Evolutionary conservation across 2,888 invertebrate species (phyloP), one percentile per base, ranked within the genome.

Genomic region (Heteromurus nitidus): DNA sequence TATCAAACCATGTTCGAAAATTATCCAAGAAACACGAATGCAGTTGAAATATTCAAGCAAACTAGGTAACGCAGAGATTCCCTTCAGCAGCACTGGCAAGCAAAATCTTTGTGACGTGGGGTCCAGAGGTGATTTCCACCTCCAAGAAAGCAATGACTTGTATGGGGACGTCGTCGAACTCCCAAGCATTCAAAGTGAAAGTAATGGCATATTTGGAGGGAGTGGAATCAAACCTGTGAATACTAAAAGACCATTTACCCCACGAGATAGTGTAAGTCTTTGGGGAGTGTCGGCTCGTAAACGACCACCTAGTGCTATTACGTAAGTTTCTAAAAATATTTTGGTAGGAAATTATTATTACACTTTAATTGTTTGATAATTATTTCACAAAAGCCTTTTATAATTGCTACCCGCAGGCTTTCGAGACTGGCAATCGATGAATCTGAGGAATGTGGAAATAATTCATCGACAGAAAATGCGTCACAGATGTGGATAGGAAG

Each of bases 221-320:
- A 26, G 68, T 36, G 84, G 84, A 0, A 83, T 85, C 30, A 73
- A 83, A 58, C 70, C 86, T 30, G 87, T 87, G 13, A 79, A 87
- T 55, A 87, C 87, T 9, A 83, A 87, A 73, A 69, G 87, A 74
- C 87, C 87, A 9, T 86, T 85, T 62, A 87, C 87, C 3, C 85
- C 86, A 1, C 75, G 84, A 28, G 84, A 86, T 36, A 82, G 76
- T 50, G 83, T 81, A 9, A 84, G 82, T 42, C 67, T 86, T 22
- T 87, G 86, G 87, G 87, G 87, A n/a, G 60, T 82, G 0, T 85
- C 84, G 0, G 82, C 85, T 2, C 20, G 84, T 18, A 87, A 87
- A 68, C 58, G 86, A 72, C 87, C 87, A 9, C 86, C 87, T 9
- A 85, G 83, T 82, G 87, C 87, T 18, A 86, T 87, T 50, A 86